phyloP scores from a whole-genome alignment of 2,113 vertebrate species.

The Hippocampus abdominalis region DNA sequence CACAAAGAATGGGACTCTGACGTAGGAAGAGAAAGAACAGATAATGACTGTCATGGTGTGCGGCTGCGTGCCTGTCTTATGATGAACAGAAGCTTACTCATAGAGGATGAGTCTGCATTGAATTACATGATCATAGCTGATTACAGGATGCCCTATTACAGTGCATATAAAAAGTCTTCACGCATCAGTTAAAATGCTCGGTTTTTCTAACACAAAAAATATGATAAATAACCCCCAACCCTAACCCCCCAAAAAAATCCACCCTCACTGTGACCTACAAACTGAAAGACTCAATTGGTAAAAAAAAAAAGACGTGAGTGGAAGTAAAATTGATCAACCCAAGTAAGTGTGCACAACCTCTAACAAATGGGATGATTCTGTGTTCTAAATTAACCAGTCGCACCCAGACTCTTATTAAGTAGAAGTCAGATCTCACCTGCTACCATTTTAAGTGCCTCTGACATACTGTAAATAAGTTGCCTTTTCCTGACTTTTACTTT shows the following conservation, averaged over 20 bases:
- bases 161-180: background rate
- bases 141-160: background rate
- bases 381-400: background rate
- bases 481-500: no score
- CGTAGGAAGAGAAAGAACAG: slow-evolving; percentile 19
- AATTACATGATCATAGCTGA: slow-evolving; percentile 38
- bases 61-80: slow-evolving; percentile 42
- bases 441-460: background rate
- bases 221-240: background rate
- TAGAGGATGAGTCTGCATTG: slow-evolving; percentile 34
- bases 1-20: background rate
- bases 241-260: background rate
- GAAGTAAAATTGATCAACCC: background rate
- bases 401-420: background rate
- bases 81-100: slow-evolving; percentile 53
- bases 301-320: background rate
- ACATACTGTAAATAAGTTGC: background rate
- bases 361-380: background rate
- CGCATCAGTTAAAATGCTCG: background rate
- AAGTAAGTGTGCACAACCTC: background rate
- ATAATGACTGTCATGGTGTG: slow-evolving; percentile 34
- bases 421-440: background rate
- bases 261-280: background rate
- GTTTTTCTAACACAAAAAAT: background rate
- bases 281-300: background rate